phyloP scores from a whole-genome alignment of 2,113 vertebrate species.

The Agapornis roseicollis region DNA sequence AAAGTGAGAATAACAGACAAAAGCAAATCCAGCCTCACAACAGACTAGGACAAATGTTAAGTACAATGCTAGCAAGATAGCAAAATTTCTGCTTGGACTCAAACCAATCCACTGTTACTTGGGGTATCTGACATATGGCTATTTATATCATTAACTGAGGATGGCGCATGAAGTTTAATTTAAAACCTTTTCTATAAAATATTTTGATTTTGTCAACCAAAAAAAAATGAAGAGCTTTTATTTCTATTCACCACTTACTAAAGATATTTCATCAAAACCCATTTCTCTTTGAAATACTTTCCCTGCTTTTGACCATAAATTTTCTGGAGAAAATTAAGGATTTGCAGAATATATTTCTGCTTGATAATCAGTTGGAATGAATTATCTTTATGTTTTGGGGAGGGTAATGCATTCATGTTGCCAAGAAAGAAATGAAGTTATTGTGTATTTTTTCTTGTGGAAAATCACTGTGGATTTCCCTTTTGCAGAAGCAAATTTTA shows the following conservation, averaged over 20 bases:
- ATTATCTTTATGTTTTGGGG: neutral
- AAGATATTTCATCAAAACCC: neutral
- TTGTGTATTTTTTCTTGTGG: neutral
- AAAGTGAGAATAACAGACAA: neutral
- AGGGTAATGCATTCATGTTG: neutral
- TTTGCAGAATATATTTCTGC: neutral
- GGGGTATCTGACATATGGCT: neutral
- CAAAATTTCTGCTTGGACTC: neutral
- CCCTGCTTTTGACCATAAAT: neutral
- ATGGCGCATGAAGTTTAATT: neutral
- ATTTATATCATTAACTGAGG: neutral
- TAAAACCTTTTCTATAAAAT: neutral
- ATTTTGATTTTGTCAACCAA: neutral
- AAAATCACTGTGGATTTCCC: conserved; percentile 22
- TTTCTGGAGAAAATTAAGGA: neutral
- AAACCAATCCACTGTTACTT: neutral
- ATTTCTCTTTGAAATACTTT: neutral
- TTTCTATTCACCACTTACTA: neutral
- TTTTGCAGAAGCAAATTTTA: conserved; percentile 3
- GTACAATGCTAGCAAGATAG: neutral
- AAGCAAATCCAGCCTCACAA: neutral
- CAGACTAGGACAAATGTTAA: neutral
- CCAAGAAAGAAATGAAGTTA: conserved; percentile 16
- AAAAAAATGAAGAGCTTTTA: neutral
- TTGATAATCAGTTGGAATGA: neutral